Base-by-base conservation (phyloP, 2,888 invertebrate genomes). In the Selenia dentaria region DNA sequence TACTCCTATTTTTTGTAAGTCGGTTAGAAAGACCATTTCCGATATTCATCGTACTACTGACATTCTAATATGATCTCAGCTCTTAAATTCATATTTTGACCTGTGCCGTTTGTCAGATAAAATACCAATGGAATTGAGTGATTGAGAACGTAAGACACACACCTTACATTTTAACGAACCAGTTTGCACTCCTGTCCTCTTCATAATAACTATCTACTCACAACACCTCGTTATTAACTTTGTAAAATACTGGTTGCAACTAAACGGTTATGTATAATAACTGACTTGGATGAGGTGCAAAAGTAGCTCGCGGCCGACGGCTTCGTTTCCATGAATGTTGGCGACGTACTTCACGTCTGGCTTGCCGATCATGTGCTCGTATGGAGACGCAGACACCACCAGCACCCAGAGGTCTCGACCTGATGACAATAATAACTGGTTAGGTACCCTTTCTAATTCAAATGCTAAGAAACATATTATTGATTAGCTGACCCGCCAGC, bases 291-390 rank as follows among this genome's bases (percentile, higher is more conserved):
- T 97, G 54, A 99, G 92, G 77, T 97, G 97, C 40, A 99, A 91
- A 71, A 99, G 93, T 66, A 99, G 89, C 84, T 99, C 99, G 14
- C 98, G 93, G 8, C 99, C 99, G 20, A 99, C 97, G 0, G 96
- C 96, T 84, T 97, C 99, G 77, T 99, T 98, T 49, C 99, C 99
- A 83, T 99, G 99, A 89, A 98, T 98, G 84, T 98, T 98, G 41
- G 96, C 99, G 39, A 99, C 96, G 81, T 98, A 99, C 83, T 99
- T 99, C 39, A 99, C 98, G 82, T 99, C 98, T 1, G 99, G 99
- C 77, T 98, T 97, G 37, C 97, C 97, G 59, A 97, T 94, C 95
- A 97, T 96, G 76, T 97, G 97, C 74, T 97, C 96, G 77, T 96
- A 96, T 0, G 97, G 97, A 0, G 96, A 96, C 2, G 96, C 93